Evolutionary conservation across 2,888 invertebrate genomes (phyloP).

Genomic region (Calliopum simillimum): DNA sequence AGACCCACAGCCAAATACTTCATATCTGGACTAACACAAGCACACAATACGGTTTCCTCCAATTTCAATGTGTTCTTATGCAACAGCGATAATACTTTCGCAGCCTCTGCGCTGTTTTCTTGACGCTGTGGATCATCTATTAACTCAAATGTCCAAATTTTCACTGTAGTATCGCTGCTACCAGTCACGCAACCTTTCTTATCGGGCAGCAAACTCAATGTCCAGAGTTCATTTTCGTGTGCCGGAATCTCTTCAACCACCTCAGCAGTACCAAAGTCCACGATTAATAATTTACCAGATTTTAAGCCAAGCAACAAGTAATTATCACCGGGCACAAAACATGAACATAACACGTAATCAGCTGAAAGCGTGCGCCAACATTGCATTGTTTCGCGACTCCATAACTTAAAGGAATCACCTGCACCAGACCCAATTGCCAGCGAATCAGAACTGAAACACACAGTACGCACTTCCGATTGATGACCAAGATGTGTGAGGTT

Average conservation of each 20-base stretch:
- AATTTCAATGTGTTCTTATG: conserved; percentile 87
- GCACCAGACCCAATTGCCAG: conserved; percentile 88
- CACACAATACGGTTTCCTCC: conserved; percentile 87
- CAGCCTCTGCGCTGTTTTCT: conserved; percentile 70
- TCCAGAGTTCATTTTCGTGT: conserved; percentile 84
- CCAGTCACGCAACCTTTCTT: conserved; percentile 87
- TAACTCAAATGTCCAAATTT: conserved; percentile 94
- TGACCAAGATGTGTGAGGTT: conserved; percentile 84
- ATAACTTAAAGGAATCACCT: conserved; percentile 89
- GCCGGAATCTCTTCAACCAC: conserved; percentile 86
- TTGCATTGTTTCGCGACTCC: conserved; percentile 81
- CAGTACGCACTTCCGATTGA: conserved; percentile 86
- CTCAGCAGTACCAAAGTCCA: conserved; percentile 85
- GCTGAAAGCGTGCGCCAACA: conserved; percentile 78
- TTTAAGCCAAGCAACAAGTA: conserved; percentile 90
- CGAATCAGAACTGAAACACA: conserved; percentile 92
- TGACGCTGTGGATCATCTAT: conserved; percentile 72
- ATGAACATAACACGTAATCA: conserved; percentile 75
- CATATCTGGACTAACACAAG: conserved; percentile 85
- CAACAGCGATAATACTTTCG: conserved; percentile 78
- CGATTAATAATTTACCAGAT: conserved; percentile 83
- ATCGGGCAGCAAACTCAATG: conserved; percentile 83
- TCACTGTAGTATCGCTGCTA: conserved; percentile 89
- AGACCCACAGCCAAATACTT: conserved; percentile 90
- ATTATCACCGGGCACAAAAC: conserved; percentile 90